A percentile compares a stretch with the other conserved stretches of the same genome.
Conservation (phyloP, 2,888 invertebrate species). For the Drosophila histrio region DNA sequence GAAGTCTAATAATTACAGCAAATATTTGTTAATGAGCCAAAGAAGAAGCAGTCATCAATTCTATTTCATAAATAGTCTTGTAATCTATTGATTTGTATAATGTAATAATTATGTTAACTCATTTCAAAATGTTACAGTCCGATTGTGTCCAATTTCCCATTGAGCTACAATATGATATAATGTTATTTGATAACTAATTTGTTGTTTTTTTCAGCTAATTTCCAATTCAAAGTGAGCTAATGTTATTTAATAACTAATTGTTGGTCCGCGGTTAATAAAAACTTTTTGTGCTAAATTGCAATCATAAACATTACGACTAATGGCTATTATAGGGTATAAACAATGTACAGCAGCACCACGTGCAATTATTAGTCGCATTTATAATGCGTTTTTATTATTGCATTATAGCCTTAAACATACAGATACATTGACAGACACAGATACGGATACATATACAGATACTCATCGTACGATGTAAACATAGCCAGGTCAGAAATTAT, state of each 20-base stretch:
- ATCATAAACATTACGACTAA: conserved; percentile 43
- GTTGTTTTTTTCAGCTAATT: no score
- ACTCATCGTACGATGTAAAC: background rate
- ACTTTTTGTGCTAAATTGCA: conserved; percentile 39
- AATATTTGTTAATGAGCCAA: background rate
- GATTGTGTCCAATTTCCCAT: no score
- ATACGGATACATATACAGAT: background rate
- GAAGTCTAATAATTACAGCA: conserved; percentile 5
- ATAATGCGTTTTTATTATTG: conserved; percentile 44
- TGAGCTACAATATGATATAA: no score
- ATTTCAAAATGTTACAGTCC: no score
- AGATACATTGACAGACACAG: conserved; percentile 1
- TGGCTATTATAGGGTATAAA: conserved; percentile 11
- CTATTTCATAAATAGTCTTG: background rate
- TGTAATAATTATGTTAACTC: background rate
- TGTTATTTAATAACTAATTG: background rate
- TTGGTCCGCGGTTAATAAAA: conserved; percentile 12
- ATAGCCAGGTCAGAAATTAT: conserved; percentile 38
- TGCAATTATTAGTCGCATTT: conserved; percentile 51
- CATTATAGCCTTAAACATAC: conserved; percentile 1
- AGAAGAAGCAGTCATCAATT: no score
- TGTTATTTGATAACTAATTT: no score
- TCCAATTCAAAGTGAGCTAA: background rate
- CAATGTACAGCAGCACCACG: conserved; percentile 29
- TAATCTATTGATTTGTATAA: background rate